phyloP scores from a whole-genome alignment of 2,888 invertebrate genomes.

The Invenusta paracnida region DNA sequence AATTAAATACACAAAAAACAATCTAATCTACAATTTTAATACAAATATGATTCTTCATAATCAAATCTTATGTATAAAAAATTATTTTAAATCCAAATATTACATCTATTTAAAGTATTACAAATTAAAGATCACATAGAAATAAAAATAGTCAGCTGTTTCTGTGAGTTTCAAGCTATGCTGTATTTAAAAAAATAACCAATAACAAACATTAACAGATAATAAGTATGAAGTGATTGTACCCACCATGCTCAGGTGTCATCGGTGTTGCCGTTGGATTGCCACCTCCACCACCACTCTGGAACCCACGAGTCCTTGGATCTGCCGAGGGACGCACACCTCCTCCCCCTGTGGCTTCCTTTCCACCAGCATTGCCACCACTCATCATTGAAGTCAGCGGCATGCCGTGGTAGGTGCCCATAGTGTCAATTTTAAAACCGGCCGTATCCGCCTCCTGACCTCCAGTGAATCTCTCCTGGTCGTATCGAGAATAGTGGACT shows the following conservation, averaged over 20 bases:
- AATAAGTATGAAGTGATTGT: too few relatives aligned
- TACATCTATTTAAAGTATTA: too few relatives aligned
- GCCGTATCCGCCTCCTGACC: constrained; percentile 72
- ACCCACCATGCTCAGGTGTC: background rate
- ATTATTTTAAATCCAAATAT: too few relatives aligned
- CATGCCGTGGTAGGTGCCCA: constrained; percentile 96
- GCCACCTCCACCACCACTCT: background rate
- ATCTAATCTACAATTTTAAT: too few relatives aligned
- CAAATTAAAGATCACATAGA: too few relatives aligned
- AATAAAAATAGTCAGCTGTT: too few relatives aligned
- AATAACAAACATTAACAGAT: too few relatives aligned
- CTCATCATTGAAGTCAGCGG: constrained; percentile 93
- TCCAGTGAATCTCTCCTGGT: constrained; percentile 84
- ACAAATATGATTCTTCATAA: too few relatives aligned
- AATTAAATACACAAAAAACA: too few relatives aligned
- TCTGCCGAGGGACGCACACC: constrained; percentile 38
- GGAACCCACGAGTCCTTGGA: constrained; percentile 1
- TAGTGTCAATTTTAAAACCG: constrained; percentile 96
- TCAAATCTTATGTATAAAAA: too few relatives aligned
- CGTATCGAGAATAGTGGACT: constrained; percentile 85
- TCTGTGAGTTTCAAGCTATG: too few relatives aligned
- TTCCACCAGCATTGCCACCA: constrained; percentile 63
- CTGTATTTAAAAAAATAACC: too few relatives aligned
- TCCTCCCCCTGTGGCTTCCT: background rate
- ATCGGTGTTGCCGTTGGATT: background rate